Base-by-base conservation (phyloP, 2,888 invertebrate genomes). In the Eupsilia transversa region DNA sequence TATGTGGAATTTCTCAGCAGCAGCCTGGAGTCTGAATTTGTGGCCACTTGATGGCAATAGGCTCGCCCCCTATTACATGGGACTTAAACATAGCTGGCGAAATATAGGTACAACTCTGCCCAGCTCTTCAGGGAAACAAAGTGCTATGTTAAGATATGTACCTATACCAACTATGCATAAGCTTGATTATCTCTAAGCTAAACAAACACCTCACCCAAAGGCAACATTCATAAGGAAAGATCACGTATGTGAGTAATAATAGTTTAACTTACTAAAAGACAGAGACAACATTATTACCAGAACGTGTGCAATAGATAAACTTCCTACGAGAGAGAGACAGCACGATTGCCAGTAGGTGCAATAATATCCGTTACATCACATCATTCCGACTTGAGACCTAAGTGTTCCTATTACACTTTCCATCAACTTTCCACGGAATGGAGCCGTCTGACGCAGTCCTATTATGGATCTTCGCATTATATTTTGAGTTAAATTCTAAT, bases 391-490 rank as follows among this genome's bases (percentile, higher is more conserved):
- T 84, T 77, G 81, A 79, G 72, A 77, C 74, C 76, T 87, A 89
- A 90, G 89, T 88, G 87, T 89, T 87, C 87, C 86, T 90, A 89
- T 90, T 90, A 88, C 88, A 85, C 83, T 88, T 87, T 86, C 86
- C 87, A 89, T 90, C 87, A 88, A 87, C 83, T 86, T 86, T 82
- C 85, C 82, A 84, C 69, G 80, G 83, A 87, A 85, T 76, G 82
- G 81, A 85, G 79, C 72, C 59, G 84, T 78, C 78, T 81, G 66
- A 64, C 52, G 35, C 57, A 27, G 77, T 46, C 82, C 33, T 86
- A 89, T 89, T 89, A 89, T 80, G 82, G 46, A 20, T 35, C 17
- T 14, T 9, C n/a, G 30, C 20, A 5, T 23, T 69, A 38, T 52
- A 6, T 64, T 43, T 77, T 23, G 3, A 56, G 2, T 38, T 38